phyloP scores from a whole-genome alignment of 2,888 invertebrate species.

The Ochropacha duplaris region DNA sequence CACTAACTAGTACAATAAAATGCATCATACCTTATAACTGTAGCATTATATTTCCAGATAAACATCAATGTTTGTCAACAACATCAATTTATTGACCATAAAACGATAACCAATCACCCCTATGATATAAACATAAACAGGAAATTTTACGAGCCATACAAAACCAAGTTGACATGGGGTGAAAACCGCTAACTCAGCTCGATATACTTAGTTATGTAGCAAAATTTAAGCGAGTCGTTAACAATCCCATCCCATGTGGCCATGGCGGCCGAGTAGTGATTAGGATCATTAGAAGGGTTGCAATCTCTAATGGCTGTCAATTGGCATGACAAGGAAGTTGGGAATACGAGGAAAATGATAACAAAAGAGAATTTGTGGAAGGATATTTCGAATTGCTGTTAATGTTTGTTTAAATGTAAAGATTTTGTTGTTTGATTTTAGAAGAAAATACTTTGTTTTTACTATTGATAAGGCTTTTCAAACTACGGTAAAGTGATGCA shows the following conservation, averaged over 20 bases:
- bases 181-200: background rate
- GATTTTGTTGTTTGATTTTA: background rate
- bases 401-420: background rate
- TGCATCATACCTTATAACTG: too few relatives aligned
- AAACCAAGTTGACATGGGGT: background rate
- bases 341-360: background rate
- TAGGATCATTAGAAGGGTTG: constrained; percentile 2
- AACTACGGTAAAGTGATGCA: too few relatives aligned
- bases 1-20: too few relatives aligned
- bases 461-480: too few relatives aligned
- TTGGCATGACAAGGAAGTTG: constrained; percentile 2
- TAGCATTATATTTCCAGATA: background rate
- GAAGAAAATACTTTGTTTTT: too few relatives aligned
- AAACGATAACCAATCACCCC: background rate
- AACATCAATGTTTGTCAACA: background rate
- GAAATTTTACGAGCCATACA: constrained; percentile 1
- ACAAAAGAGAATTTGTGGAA: background rate
- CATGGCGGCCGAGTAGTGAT: constrained; percentile 3
- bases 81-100: constrained; percentile 2
- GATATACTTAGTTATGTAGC: background rate
- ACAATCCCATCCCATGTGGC: background rate
- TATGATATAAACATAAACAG: constrained; percentile 4
- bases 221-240: background rate
- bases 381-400: background rate
- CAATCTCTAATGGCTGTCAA: constrained; percentile 2